phyloP scores from a whole-genome alignment of 2,888 invertebrate species.

The Xylophagus ater region DNA sequence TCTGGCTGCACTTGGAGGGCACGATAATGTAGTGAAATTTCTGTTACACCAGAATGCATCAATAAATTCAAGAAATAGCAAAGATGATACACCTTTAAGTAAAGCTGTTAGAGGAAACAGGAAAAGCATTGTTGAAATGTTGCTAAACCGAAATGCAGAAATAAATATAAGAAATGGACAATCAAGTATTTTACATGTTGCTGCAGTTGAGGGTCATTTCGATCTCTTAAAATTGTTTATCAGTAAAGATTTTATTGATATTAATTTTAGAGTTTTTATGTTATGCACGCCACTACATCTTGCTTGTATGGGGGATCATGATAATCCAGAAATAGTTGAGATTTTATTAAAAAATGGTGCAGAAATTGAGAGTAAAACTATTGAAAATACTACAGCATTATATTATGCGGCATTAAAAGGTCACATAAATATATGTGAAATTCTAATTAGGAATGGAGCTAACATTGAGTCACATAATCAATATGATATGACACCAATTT shows the following conservation, averaged over 20 bases:
- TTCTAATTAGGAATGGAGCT: conserved; percentile 12
- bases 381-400: conserved; percentile 14
- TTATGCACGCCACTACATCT: conserved; percentile 5
- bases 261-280: conserved; percentile 1
- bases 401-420: conserved; percentile 14
- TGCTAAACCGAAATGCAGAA: too few species aligned
- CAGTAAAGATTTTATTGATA: too few species aligned
- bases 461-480: conserved; percentile 15
- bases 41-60: too few species aligned
- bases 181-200: too few species aligned
- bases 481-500: conserved; percentile 18
- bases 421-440: conserved; percentile 7
- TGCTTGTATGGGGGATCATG: conserved; percentile 14
- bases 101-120: too few species aligned
- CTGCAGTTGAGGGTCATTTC: too few species aligned
- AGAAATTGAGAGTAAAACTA: conserved; percentile 7
- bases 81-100: too few species aligned
- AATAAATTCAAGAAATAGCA: too few species aligned
- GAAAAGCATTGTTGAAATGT: too few species aligned
- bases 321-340: conserved; percentile 15
- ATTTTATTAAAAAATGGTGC: conserved; percentile 16
- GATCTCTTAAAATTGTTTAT: too few species aligned
- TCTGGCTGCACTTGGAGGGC: neutral
- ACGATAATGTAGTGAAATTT: neutral
- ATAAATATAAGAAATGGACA: too few species aligned